Evolutionary conservation across 64 coral and sea anemone genomes (phyloP).

Genomic region (Montipora efflorescens): DNA sequence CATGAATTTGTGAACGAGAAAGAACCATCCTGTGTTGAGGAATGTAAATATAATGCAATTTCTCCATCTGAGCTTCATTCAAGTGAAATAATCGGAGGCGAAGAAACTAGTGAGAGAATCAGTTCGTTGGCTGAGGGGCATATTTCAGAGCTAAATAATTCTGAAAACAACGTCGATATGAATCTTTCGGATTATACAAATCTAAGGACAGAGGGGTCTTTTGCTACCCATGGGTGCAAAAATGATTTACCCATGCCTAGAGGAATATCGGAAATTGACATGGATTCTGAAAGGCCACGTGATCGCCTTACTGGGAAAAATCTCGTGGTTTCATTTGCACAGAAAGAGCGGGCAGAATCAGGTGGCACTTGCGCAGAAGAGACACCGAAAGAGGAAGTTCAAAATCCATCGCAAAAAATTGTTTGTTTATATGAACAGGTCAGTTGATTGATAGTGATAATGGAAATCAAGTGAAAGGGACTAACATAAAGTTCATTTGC

Average conservation of each 20-base stretch:
- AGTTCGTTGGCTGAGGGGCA: neutral
- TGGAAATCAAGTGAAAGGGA: neutral
- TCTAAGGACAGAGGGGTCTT: neutral
- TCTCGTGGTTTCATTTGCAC: neutral
- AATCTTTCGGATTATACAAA: neutral
- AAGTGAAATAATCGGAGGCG: neutral
- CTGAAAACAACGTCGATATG: neutral
- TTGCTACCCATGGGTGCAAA: neutral
- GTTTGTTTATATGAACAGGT: conserved; percentile 34
- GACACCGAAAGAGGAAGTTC: neutral
- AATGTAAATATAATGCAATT: neutral
- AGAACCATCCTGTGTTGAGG: neutral
- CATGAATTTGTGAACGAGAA: neutral
- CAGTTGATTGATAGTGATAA: neutral
- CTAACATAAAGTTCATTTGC: too few species aligned
- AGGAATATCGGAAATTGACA: neutral
- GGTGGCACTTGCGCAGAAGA: conserved; percentile 15
- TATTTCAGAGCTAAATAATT: neutral
- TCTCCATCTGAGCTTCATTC: neutral
- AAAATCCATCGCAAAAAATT: conserved; percentile 30
- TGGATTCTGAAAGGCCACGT: neutral
- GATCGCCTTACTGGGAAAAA: neutral
- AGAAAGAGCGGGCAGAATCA: neutral
- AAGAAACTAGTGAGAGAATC: neutral
- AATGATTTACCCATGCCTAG: neutral